Evolutionary conservation across 2,888 invertebrate species (phyloP).

Genomic region (Oscheius sp.): DNA sequence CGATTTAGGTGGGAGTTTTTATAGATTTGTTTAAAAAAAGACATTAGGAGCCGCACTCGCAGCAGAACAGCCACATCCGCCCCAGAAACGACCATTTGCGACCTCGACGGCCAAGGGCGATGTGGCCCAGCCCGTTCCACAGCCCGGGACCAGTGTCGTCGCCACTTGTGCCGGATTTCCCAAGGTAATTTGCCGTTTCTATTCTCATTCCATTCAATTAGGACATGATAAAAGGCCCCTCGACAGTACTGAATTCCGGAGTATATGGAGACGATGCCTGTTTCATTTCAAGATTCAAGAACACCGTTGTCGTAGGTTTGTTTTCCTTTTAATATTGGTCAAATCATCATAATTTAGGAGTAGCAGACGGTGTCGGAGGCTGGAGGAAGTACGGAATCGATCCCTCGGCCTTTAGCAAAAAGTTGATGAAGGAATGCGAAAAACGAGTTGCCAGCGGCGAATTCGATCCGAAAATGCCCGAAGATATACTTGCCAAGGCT

Average conservation of each 20-base stretch:
- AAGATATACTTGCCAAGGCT: slow-evolving; percentile 66
- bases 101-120: slow-evolving; percentile 35
- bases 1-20: slow-evolving; percentile 45
- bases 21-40: background rate
- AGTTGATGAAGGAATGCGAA: slow-evolving; percentile 85
- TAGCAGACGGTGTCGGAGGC: slow-evolving; percentile 98
- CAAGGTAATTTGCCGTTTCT: slow-evolving; percentile 50
- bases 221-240: slow-evolving; percentile 64
- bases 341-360: slow-evolving; percentile 80
- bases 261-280: slow-evolving; percentile 98
- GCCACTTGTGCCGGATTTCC: slow-evolving; percentile 71
- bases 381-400: slow-evolving; percentile 98
- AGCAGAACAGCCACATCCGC: background rate
- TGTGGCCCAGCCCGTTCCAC: slow-evolving; percentile 24
- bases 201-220: slow-evolving; percentile 6
- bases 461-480: slow-evolving; percentile 80
- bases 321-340: slow-evolving; percentile 44
- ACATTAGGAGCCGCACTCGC: slow-evolving; percentile 19
- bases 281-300: slow-evolving; percentile 84
- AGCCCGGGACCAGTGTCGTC: slow-evolving; percentile 51
- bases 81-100: slow-evolving; percentile 12
- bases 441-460: slow-evolving; percentile 78
- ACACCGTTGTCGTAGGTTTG: slow-evolving; percentile 92
- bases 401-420: slow-evolving; percentile 93
- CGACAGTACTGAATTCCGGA: slow-evolving; percentile 77